Evolutionary conservation across 1,140 invertebrate genomes (phyloP), one percentile per base, ranked within the genome.

Genomic region (Diachasma alloeum): DNA sequence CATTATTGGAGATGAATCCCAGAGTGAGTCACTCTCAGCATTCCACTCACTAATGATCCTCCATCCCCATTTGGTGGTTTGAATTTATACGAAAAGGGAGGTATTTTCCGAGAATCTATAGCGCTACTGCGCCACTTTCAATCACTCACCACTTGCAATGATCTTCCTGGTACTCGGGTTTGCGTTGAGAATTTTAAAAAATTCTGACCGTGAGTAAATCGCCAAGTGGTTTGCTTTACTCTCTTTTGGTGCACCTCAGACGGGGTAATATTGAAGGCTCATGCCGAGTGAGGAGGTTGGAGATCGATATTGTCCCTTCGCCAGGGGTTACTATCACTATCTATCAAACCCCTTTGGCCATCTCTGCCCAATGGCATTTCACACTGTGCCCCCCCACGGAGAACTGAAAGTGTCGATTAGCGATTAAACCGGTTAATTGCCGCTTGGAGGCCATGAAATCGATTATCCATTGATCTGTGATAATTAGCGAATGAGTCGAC

Each of bases 331-430:
- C 66, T 68, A 68, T 36, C 66, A 39, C 66, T 68, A 68, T 68
- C 66, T 68, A 68, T 68, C 66, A 68, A 68, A 68, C 36, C 26
- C 66, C 66, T 39, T 68, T 68, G 26, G 26, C 36, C n/a, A 17
- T 68, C 36, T 68, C 66, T n/a, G 19, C 24, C 17, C 59, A 37
- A 68, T 68, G 26, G 17, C 36, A 39, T 31, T 31, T 31, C 31
- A 6, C 31, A 2, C 31, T 6, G 31, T 6, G 31, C 6, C 31
- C 19, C 36, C 36, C 31, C 4, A 37, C 9, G 15, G 36, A 15
- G 36, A 9, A 68, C 26, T 68, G 66, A 68, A 68, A 68, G 66
- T 68, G 66, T 68, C 66, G 66, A 68, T 68, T 68, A 68, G 36
- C 66, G 66, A 68, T 68, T 68, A 68, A 68, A 37, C 66, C 36